Percentiles rank a stretch among this genome's conserved stretches.
Evolutionary conservation across 2,888 invertebrate genomes (phyloP).

Genomic region (Crocallis elinguaria): DNA sequence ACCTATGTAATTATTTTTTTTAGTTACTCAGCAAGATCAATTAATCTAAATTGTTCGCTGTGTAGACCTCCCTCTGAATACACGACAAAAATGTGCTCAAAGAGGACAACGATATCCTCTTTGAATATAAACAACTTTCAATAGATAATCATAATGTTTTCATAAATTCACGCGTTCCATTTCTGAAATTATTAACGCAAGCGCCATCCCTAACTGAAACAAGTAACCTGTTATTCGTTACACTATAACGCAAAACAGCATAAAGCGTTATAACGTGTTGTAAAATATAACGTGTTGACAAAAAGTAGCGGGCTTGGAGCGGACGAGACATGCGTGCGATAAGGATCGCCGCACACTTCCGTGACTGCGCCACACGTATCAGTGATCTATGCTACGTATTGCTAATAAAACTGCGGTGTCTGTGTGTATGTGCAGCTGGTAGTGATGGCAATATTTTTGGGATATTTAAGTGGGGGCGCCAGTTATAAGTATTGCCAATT

Average conservation of each 20-base stretch:
- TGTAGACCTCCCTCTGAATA: too few species aligned
- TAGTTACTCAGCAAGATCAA: too few species aligned
- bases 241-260: not conserved
- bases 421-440: constrained; percentile 7
- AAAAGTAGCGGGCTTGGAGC: constrained; percentile 8
- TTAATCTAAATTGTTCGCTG: too few species aligned
- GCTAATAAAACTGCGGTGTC: constrained; percentile 25
- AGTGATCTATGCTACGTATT: constrained; percentile 26
- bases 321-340: constrained; percentile 48
- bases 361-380: constrained; percentile 31
- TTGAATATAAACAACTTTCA: too few species aligned
- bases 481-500: too few species aligned
- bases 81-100: too few species aligned
- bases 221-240: not conserved
- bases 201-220: not conserved
- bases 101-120: too few species aligned
- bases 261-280: not conserved
- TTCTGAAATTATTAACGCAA: too few species aligned
- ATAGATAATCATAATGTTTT: too few species aligned
- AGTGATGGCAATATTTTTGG: not conserved
- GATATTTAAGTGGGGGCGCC: too few species aligned
- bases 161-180: too few species aligned
- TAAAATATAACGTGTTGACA: constrained; percentile 22
- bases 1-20: too few species aligned
- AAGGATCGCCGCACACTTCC: constrained; percentile 47